These are phyloP conservation scores for Caerostris extrusa DNA, from an alignment of 1,140 invertebrate species.

Conservation along the genomic window DNA sequence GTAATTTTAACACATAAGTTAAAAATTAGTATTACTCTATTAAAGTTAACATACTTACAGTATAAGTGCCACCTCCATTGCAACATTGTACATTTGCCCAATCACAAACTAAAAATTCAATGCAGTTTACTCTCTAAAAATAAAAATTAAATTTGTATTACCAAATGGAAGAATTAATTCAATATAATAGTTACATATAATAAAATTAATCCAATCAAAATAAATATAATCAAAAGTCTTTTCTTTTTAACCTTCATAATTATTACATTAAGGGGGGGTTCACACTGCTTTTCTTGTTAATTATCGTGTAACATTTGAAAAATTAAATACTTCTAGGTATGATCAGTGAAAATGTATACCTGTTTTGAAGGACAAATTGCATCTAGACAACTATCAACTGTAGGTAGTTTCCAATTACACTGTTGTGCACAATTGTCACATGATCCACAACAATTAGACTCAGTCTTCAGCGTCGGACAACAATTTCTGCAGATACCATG, in stretches of 20 bases:
- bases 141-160: neutral
- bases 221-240: no score
- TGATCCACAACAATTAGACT: conserved; percentile 16
- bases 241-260: no score
- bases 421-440: conserved; percentile 54
- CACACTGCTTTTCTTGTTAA: no score
- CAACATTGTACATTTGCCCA: conserved; percentile 72
- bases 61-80: conserved; percentile 64
- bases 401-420: conserved; percentile 70
- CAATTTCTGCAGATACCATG: conserved; percentile 62
- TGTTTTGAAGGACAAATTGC: conserved; percentile 69
- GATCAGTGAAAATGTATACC: neutral
- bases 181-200: neutral
- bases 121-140: conserved; percentile 73
- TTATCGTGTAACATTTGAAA: no score
- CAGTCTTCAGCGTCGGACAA: conserved; percentile 24
- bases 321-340: neutral
- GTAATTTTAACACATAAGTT: neutral
- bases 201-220: neutral
- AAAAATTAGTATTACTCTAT: neutral
- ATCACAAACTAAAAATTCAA: conserved; percentile 74
- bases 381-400: conserved; percentile 72
- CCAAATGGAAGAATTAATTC: neutral
- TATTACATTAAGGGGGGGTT: no score
- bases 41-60: conserved; percentile 50